These are phyloP conservation scores for Machaerirhynchus nigripectus DNA, from an alignment of 2,113 vertebrate genomes.

Conservation along the genomic window DNA sequence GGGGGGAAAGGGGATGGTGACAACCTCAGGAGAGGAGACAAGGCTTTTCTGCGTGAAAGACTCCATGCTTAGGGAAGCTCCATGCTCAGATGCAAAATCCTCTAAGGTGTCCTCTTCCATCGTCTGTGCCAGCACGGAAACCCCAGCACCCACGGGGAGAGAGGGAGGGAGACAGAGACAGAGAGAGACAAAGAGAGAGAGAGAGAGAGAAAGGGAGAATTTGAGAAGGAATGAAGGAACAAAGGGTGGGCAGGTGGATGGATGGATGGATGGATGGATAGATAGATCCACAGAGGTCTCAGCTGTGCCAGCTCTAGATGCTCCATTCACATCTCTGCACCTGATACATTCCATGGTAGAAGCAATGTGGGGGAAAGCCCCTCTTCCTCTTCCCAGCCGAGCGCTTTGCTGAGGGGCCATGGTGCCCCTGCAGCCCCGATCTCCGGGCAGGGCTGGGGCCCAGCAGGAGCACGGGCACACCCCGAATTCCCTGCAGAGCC, in stretches of 20 bases:
- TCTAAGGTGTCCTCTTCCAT: constrained; percentile 75
- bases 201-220: not conserved
- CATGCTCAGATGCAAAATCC: constrained; percentile 78
- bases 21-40: constrained; percentile 94
- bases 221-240: constrained; percentile 59
- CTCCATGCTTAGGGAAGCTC: constrained; percentile 86
- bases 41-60: constrained; percentile 95
- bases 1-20: constrained; percentile 58
- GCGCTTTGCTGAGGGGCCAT: not conserved
- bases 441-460: rapidly evolving
- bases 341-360: not conserved
- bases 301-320: not conserved
- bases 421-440: not conserved
- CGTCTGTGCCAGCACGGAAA: constrained; percentile 76
- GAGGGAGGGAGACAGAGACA: not conserved
- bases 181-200: not conserved
- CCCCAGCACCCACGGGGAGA: constrained; percentile 59
- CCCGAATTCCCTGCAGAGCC: rapidly evolving
- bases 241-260: not conserved
- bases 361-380: not conserved
- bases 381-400: not conserved
- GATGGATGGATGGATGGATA: not conserved
- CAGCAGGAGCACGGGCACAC: rapidly evolving
- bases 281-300: not conserved
- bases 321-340: not conserved